Evolutionary conservation across 2,888 invertebrate genomes (phyloP).

Genomic region (Leptarthrus brevirostris): DNA sequence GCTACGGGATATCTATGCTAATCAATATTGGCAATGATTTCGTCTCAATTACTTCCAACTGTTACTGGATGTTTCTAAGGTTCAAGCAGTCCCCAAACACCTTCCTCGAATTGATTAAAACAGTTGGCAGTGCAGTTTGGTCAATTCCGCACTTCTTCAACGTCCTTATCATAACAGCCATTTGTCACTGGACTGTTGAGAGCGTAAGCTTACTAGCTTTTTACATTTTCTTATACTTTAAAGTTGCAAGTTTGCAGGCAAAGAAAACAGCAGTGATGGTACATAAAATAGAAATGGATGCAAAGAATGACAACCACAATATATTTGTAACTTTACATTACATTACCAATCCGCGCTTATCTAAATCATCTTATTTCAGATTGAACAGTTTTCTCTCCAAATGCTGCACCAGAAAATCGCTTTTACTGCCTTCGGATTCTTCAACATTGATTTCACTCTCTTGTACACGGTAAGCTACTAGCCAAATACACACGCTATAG

Average conservation of each 20-base stretch:
- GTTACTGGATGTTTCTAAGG: conserved; percentile 64
- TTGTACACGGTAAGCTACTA: conserved; percentile 67
- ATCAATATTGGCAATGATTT: conserved; percentile 64
- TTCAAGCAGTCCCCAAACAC: conserved; percentile 56
- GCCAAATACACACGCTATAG: too few species aligned
- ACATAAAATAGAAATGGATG: conserved; percentile 65
- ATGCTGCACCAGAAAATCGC: conserved; percentile 67
- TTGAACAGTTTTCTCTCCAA: conserved; percentile 68
- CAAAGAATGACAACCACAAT: conserved; percentile 64
- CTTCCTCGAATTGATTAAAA: conserved; percentile 57
- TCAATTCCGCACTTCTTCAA: conserved; percentile 63
- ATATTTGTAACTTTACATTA: conserved; percentile 61
- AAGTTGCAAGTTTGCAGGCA: conserved; percentile 61
- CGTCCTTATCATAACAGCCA: conserved; percentile 60
- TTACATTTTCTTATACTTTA: background rate
- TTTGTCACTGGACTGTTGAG: conserved; percentile 62
- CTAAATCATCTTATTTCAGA: conserved; percentile 58
- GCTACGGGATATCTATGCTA: conserved; percentile 63
- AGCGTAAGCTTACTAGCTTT: conserved; percentile 61
- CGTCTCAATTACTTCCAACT: conserved; percentile 63
- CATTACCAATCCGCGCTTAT: background rate
- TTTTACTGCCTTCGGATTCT: conserved; percentile 68
- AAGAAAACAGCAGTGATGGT: conserved; percentile 64
- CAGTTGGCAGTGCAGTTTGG: conserved; percentile 60
- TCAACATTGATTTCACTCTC: conserved; percentile 67